Percentiles rank a stretch among this genome's conserved stretches.
phyloP scores from a whole-genome alignment of 2,113 vertebrate genomes.

The Ptilonorhynchus violaceus region DNA sequence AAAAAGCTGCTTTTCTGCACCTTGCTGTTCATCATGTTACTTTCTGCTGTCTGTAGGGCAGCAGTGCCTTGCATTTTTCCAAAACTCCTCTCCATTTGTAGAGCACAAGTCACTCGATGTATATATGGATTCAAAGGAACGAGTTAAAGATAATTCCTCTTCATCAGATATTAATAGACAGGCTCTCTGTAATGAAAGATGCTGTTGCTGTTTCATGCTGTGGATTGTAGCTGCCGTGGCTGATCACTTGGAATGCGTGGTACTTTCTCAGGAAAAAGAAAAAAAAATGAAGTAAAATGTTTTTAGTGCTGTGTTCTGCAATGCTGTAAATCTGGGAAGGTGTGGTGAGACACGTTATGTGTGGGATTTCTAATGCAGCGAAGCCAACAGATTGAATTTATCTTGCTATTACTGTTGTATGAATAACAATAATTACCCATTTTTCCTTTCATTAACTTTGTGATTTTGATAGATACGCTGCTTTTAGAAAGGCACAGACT shows the following conservation, averaged over 20 bases:
- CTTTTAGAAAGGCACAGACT: not conserved
- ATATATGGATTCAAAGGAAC: not conserved
- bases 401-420: not conserved
- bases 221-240: not conserved
- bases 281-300: not conserved
- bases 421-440: not conserved
- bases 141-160: not conserved
- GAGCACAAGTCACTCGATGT: fast-evolving
- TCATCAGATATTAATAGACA: not conserved
- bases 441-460: not conserved
- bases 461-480: not conserved
- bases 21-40: not conserved
- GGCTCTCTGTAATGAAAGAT: not conserved
- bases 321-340: not conserved
- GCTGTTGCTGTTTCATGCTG: not conserved
- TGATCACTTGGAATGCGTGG: not conserved
- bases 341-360: not conserved
- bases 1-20: not conserved
- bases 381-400: not conserved
- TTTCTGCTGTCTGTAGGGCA: not conserved
- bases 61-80: not conserved
- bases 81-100: not conserved
- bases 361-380: not conserved
- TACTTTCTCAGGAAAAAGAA: not conserved
- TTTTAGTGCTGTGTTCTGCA: not conserved